These are phyloP conservation scores for Cyrtodaria siliqua DNA, from an alignment of 2,888 invertebrate genomes.

Conservation along the genomic window DNA sequence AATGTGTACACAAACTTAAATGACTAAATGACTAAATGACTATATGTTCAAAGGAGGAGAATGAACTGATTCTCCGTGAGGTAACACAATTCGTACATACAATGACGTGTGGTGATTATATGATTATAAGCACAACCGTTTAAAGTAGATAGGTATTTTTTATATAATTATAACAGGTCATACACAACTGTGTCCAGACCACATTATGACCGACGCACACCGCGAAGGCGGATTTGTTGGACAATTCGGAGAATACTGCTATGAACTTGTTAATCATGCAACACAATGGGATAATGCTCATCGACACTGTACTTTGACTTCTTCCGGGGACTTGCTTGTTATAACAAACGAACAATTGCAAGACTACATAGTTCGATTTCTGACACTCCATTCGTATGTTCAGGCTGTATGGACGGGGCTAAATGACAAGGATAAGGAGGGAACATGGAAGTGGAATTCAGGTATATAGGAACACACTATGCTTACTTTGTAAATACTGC, in stretches of 20 bases:
- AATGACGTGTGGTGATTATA: too few relatives aligned
- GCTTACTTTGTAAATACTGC: too few relatives aligned
- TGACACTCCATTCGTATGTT: slow-evolving; percentile 23
- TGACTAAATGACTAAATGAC: too few relatives aligned
- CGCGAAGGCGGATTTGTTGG: slow-evolving; percentile 37
- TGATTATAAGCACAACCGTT: too few relatives aligned
- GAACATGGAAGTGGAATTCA: slow-evolving; percentile 41
- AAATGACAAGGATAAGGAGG: slow-evolving; percentile 38
- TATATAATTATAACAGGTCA: slow-evolving; percentile 35
- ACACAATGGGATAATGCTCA: slow-evolving; percentile 53
- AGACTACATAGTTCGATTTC: slow-evolving; percentile 38
- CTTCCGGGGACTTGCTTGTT: slow-evolving; percentile 32
- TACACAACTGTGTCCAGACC: slow-evolving; percentile 43
- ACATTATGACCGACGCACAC: slow-evolving; percentile 32
- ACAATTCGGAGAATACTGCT: slow-evolving; percentile 54
- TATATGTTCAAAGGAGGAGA: too few relatives aligned
- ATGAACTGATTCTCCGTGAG: too few relatives aligned
- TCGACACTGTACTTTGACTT: slow-evolving; percentile 36
- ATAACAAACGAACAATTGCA: slow-evolving; percentile 44
- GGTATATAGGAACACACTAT: slow-evolving; percentile 21
- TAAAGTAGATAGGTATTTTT: too few relatives aligned
- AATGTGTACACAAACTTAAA: too few relatives aligned
- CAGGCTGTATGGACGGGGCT: slow-evolving; percentile 49
- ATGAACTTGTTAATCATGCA: slow-evolving; percentile 38
- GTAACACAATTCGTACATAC: too few relatives aligned